Evolutionary conservation across 1,140 invertebrate genomes (phyloP), one percentile per base, ranked within the genome.

Genomic region (Dendroctonus valens): DNA sequence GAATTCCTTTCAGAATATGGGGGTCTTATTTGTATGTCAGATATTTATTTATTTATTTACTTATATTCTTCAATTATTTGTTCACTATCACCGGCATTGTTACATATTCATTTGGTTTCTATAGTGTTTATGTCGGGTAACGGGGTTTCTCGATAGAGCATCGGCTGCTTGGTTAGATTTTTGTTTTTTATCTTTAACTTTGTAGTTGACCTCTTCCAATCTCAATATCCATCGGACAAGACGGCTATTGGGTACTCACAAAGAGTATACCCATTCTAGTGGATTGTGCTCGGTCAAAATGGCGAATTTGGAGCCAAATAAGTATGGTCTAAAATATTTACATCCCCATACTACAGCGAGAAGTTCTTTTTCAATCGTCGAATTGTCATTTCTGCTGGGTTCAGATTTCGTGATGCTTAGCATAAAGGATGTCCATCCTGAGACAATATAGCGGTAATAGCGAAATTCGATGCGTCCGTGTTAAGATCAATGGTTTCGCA

Each of bases 241-340:
- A n/a, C n/a, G n/a, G n/a, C n/a, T n/a, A n/a, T n/a, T n/a, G n/a
- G n/a, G n/a, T n/a, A n/a, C n/a, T n/a, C n/a, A n/a, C n/a, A n/a
- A n/a, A n/a, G n/a, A n/a, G 44, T 46, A 46, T 46, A 46, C 44
- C 12, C n/a, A 67, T 11, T 62, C 39, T 12, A 67, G 42, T 5
- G 65, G 65, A 46, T 67, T 67, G 50, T 67, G 65, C 41, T 67
- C 65, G 11, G 65, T 67, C 40, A 62, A 64, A 40, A 67, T 54
- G 5, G 57, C 79, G 63, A 83, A 84, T 44, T 77, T 70, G 48
- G 38, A 73, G 7, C 77, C 77, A 41, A 46, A 67, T 41, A 67
- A 7, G 44, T 67, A 67, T 6, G 65, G 65, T 8, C 59, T 9
- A 38, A 68, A 68, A 65, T 64, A 51, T 67, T 67, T 67, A 14